A percentile compares a stretch with the other conserved stretches of the same genome.
phyloP scores from a whole-genome alignment of 2,797 vertebrate species.

The Orestias chungarensis region DNA sequence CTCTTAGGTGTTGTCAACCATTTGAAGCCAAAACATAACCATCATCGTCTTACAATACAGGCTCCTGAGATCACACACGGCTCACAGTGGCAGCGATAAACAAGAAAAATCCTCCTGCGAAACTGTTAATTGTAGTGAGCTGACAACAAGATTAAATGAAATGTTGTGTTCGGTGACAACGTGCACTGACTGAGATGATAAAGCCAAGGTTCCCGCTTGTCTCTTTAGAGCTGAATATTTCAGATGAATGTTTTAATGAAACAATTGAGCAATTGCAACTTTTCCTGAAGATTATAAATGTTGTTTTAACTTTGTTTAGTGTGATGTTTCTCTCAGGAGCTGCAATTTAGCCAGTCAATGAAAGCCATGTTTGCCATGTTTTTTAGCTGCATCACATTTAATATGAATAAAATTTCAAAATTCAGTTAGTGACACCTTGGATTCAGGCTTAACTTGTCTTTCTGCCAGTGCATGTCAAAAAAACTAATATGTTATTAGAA shows the following conservation, averaged over 20 bases:
- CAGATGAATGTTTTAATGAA: constrained; percentile 64
- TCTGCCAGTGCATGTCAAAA: not conserved
- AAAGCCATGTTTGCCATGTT: not conserved
- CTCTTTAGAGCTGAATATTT: constrained; percentile 19
- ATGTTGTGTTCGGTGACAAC: constrained; percentile 39
- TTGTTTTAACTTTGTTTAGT: constrained; percentile 68
- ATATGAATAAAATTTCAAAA: constrained; percentile 7
- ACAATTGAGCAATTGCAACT: constrained; percentile 56
- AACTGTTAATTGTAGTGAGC: constrained; percentile 67
- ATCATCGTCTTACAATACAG: constrained; percentile 62
- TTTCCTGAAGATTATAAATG: constrained; percentile 64
- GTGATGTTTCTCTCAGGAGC: constrained; percentile 68
- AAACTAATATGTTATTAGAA: not conserved
- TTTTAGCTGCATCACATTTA: constrained; percentile 17
- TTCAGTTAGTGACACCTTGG: constrained; percentile 7
- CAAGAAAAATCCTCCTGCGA: constrained; percentile 62
- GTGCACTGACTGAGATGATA: constrained; percentile 11
- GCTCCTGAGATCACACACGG: constrained; percentile 38
- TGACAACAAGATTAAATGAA: constrained; percentile 58
- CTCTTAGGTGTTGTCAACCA: constrained; percentile 59
- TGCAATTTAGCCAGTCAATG: constrained; percentile 37
- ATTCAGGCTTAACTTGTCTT: not conserved
- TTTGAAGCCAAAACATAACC: constrained; percentile 66
- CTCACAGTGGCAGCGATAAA: constrained; percentile 50
- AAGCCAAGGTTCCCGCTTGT: constrained; percentile 21